phyloP scores from a whole-genome alignment of 2,888 invertebrate genomes.

The Bruchidius siliquastri region DNA sequence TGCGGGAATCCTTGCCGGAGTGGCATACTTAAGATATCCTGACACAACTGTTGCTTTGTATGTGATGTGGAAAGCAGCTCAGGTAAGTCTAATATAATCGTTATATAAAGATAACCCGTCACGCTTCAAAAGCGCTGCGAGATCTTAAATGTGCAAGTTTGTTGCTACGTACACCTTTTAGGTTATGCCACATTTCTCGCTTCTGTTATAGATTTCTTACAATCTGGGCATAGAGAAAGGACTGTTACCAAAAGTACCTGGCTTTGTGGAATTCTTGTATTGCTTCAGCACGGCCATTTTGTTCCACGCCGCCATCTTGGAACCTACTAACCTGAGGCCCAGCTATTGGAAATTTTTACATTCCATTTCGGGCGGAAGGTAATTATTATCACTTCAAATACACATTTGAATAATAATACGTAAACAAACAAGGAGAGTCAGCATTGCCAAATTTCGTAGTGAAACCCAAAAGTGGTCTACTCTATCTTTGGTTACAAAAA shows the following conservation, averaged over 20 bases:
- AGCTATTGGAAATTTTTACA: conserved; percentile 80
- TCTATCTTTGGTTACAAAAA: too few relatives aligned
- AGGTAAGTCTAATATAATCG: conserved; percentile 54
- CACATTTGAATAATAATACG: too few relatives aligned
- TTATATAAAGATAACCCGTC: too few relatives aligned
- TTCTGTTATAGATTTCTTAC: conserved; percentile 61
- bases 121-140: too few relatives aligned
- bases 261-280: conserved; percentile 68
- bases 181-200: conserved; percentile 1
- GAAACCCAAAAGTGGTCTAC: too few relatives aligned
- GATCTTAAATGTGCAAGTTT: too few relatives aligned
- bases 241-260: conserved; percentile 61
- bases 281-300: conserved; percentile 71
- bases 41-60: conserved; percentile 77
- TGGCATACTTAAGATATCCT: conserved; percentile 68
- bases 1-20: conserved; percentile 67
- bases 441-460: too few relatives aligned
- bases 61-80: conserved; percentile 76
- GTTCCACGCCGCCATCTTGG: conserved; percentile 73
- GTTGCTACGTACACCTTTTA: too few relatives aligned
- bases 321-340: conserved; percentile 72
- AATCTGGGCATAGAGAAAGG: conserved; percentile 63
- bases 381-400: conserved; percentile 17
- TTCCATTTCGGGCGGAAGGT: conserved; percentile 68
- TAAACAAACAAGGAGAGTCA: too few relatives aligned